Conservation (phyloP, 2,797 vertebrate genomes). For the Helicolenus hilgendorfi region DNA sequence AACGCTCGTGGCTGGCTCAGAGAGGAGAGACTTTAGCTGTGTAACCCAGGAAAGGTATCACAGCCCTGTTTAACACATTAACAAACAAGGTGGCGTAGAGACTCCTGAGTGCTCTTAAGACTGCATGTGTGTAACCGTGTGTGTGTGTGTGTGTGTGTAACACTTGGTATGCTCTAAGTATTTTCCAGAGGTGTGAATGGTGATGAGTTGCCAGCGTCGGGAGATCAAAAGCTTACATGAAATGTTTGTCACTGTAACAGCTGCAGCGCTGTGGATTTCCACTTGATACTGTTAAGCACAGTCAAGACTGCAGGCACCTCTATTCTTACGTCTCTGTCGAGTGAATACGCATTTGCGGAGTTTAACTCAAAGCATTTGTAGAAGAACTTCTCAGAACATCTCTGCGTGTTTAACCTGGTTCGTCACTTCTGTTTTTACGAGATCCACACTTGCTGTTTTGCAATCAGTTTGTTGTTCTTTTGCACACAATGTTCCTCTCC, state of each 20-base stretch:
- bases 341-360: background rate
- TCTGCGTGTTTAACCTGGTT: slow-evolving; percentile 47
- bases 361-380: slow-evolving; percentile 34
- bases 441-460: slow-evolving; percentile 22
- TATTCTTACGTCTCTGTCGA: background rate
- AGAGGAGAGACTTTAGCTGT: background rate
- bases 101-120: slow-evolving; percentile 4
- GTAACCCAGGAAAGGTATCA: slow-evolving; percentile 26
- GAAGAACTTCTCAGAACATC: background rate
- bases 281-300: slow-evolving; percentile 41
- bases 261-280: slow-evolving; percentile 62
- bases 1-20: background rate
- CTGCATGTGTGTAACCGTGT: slow-evolving; percentile 8
- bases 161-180: slow-evolving; percentile 49
- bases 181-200: slow-evolving; percentile 71
- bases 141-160: background rate
- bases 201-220: slow-evolving; percentile 46
- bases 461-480: slow-evolving; percentile 48
- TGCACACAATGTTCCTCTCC: slow-evolving; percentile 68
- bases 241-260: slow-evolving; percentile 73
- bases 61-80: slow-evolving; percentile 55
- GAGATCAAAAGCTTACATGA: slow-evolving; percentile 75
- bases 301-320: slow-evolving; percentile 8
- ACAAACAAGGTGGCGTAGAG: slow-evolving; percentile 17
- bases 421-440: slow-evolving; percentile 54